Evolutionary conservation across 2,113 vertebrate genomes (phyloP).

Genomic region (Triplophysa dalaica): DNA sequence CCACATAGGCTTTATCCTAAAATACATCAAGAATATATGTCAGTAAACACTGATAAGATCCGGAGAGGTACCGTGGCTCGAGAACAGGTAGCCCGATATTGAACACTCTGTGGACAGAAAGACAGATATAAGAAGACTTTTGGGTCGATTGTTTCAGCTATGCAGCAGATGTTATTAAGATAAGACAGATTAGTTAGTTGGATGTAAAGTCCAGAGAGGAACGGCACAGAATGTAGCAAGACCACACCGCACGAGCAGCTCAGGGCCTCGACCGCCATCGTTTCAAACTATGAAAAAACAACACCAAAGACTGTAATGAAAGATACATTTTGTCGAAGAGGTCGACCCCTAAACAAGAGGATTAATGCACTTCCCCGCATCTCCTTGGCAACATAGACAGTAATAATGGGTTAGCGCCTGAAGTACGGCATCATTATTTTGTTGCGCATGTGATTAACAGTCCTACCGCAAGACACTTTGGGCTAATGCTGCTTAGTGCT

Average conservation of each 20-base stretch:
- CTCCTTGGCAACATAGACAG: conserved; percentile 53
- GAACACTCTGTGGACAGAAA: conserved; percentile 50
- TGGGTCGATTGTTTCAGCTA: conserved; percentile 66
- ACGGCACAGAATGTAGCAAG: conserved; percentile 50
- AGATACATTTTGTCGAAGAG: conserved; percentile 37
- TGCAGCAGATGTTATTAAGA: conserved; percentile 74
- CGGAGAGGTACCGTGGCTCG: conserved; percentile 22
- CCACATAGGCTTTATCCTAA: background rate
- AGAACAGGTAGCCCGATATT: conserved; percentile 50
- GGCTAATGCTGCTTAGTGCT: conserved; percentile 5
- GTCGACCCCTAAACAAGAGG: conserved; percentile 35
- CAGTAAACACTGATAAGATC: conserved; percentile 7
- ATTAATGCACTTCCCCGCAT: conserved; percentile 37
- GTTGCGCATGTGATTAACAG: conserved; percentile 32
- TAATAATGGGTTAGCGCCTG: conserved; percentile 52
- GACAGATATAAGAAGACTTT: conserved; percentile 65
- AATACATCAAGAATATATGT: background rate
- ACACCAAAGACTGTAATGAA: background rate
- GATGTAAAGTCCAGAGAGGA: conserved; percentile 39
- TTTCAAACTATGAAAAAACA: background rate
- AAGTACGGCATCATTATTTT: conserved; percentile 42
- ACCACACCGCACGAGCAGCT: conserved; percentile 18
- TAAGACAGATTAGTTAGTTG: conserved; percentile 69
- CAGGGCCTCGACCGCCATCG: background rate
- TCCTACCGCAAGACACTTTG: conserved; percentile 11